These are phyloP conservation scores for Phodopus roborovskii DNA, from an alignment of 2,113 vertebrate species.

Conservation along the genomic window DNA sequence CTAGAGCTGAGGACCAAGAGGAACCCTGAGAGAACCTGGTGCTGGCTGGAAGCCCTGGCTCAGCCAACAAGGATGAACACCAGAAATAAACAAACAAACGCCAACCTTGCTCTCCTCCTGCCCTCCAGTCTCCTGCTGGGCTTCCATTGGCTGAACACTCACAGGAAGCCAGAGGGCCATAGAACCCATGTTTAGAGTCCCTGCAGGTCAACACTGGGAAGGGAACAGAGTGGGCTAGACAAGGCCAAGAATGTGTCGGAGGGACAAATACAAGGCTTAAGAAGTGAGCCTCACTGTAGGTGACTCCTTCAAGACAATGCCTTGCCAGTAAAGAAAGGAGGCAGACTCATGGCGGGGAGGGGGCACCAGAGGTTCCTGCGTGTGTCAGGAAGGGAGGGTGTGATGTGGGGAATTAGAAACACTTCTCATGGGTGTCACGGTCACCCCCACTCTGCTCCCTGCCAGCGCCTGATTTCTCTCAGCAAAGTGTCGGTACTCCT, in stretches of 20 bases:
- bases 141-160: not conserved
- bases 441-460: not conserved
- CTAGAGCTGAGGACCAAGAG: not conserved
- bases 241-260: not conserved
- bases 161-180: not conserved
- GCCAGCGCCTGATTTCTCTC: slow-evolving; percentile 55
- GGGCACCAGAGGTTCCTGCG: not conserved
- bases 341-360: not conserved
- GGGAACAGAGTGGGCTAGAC: not conserved
- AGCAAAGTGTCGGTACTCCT: not conserved
- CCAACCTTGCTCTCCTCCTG: not conserved
- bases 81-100: not conserved
- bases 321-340: not conserved
- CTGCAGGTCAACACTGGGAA: not conserved
- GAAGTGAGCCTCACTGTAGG: rapidly evolving
- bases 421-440: not conserved
- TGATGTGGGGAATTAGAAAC: not conserved
- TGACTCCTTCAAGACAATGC: not conserved
- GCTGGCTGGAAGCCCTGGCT: not conserved
- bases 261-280: not conserved
- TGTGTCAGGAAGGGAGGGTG: not conserved
- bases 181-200: not conserved
- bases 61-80: not conserved
- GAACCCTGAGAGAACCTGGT: not conserved
- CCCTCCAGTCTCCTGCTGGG: not conserved